Conservation (phyloP, 2,797 vertebrate species). For the Octomys mimax region DNA sequence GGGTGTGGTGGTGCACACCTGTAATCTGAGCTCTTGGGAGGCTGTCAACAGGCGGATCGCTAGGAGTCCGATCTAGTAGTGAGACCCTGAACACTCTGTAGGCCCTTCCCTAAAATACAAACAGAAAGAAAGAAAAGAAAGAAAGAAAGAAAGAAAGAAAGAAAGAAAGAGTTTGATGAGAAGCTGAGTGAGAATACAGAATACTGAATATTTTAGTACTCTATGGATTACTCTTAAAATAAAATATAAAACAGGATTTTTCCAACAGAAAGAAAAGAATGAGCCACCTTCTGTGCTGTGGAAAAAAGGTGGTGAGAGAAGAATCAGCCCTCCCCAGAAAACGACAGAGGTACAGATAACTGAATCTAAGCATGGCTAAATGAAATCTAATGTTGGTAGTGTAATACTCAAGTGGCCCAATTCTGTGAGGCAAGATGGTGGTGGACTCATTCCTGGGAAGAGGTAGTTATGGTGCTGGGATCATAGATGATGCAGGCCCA, state of each 20-base stretch:
- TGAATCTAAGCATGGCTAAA: not conserved
- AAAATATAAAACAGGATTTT: not conserved
- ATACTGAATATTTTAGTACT: not conserved
- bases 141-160: no score
- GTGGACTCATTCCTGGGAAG: not conserved
- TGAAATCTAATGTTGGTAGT: not conserved
- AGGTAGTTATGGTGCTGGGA: not conserved
- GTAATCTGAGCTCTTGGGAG: no score
- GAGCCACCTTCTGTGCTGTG: not conserved
- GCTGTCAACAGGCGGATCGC: no score
- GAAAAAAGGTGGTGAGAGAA: not conserved
- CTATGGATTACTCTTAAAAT: not conserved
- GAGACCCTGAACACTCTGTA: no score
- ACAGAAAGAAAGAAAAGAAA: not conserved
- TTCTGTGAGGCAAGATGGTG: not conserved
- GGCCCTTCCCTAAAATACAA: no score
- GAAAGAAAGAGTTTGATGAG: not conserved
- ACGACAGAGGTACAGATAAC: not conserved
- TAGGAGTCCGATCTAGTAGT: no score
- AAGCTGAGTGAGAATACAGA: not conserved
- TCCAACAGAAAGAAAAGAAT: slow-evolving; percentile 2
- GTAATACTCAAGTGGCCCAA: not conserved
- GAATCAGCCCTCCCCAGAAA: not conserved
- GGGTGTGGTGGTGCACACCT: no score
- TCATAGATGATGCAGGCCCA: not conserved